Evolutionary conservation across 2,113 vertebrate genomes (phyloP).

Genomic region (Illadopsis cleaveri): DNA sequence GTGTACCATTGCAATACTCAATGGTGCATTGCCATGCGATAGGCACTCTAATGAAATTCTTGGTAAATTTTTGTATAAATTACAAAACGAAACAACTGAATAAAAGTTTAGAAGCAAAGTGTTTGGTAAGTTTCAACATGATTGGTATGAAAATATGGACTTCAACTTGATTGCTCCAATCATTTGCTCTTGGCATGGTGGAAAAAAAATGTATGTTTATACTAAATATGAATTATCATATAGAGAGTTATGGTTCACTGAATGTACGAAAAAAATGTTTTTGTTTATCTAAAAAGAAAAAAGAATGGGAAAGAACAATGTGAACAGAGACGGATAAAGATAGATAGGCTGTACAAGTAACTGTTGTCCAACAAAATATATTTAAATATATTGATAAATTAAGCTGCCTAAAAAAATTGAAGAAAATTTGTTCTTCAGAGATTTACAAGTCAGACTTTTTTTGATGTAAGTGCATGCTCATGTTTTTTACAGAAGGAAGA

Average conservation of each 20-base stretch:
- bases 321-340: background rate
- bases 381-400: background rate
- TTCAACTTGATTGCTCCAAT: background rate
- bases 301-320: background rate
- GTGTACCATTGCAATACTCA: background rate
- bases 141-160: background rate
- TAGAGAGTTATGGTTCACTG: background rate
- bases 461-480: background rate
- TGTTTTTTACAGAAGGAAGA: background rate
- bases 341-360: background rate
- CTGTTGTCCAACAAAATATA: background rate
- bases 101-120: background rate
- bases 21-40: too few relatives aligned
- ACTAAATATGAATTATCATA: background rate
- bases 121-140: background rate
- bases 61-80: background rate
- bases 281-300: background rate
- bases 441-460: background rate
- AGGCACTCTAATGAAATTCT: too few relatives aligned
- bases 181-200: background rate
- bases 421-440: background rate
- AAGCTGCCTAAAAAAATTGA: background rate
- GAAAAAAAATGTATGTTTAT: background rate
- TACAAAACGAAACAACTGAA: background rate
- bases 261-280: background rate